phyloP scores from a whole-genome alignment of 2,888 invertebrate species.

The Priapulus caudatus region DNA sequence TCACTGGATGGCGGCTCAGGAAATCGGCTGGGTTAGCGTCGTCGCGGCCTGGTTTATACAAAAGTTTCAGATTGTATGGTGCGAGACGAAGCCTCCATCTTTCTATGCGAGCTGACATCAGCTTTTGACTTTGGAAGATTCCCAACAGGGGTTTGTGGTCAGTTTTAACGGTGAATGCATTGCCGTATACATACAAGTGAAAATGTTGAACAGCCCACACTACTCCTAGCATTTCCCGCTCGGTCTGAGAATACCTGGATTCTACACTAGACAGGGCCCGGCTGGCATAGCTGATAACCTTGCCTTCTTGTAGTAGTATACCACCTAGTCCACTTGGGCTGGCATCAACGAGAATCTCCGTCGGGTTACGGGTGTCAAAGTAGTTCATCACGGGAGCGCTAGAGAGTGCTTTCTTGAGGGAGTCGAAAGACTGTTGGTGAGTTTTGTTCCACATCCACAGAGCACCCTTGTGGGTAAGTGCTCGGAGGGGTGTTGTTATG shows the following conservation, averaged over 20 bases:
- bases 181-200: slow-evolving; percentile 25
- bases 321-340: slow-evolving; percentile 17
- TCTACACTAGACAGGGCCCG: slow-evolving; percentile 14
- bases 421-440: too few relatives aligned
- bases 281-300: slow-evolving; percentile 15
- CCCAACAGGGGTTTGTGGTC: slow-evolving; percentile 26
- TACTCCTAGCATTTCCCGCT: slow-evolving; percentile 24
- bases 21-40: slow-evolving; percentile 25
- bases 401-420: too few relatives aligned
- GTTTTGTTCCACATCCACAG: too few relatives aligned
- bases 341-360: slow-evolving; percentile 19
- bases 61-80: slow-evolving; percentile 21
- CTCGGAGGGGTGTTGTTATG: slow-evolving; percentile 19
- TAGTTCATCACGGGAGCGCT: too few relatives aligned
- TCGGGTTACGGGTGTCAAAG: slow-evolving; percentile 15
- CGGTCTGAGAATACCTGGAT: slow-evolving; percentile 21
- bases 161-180: slow-evolving; percentile 22
- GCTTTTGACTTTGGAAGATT: slow-evolving; percentile 22
- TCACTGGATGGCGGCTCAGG: slow-evolving; percentile 23
- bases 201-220: slow-evolving; percentile 28
- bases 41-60: slow-evolving; percentile 20
- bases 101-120: slow-evolving; percentile 24
- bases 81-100: too few relatives aligned
- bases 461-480: slow-evolving; percentile 19
- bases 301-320: neutral